Evolutionary conservation across 2,797 vertebrate genomes (phyloP).

Genomic region (Allobates femoralis): DNA sequence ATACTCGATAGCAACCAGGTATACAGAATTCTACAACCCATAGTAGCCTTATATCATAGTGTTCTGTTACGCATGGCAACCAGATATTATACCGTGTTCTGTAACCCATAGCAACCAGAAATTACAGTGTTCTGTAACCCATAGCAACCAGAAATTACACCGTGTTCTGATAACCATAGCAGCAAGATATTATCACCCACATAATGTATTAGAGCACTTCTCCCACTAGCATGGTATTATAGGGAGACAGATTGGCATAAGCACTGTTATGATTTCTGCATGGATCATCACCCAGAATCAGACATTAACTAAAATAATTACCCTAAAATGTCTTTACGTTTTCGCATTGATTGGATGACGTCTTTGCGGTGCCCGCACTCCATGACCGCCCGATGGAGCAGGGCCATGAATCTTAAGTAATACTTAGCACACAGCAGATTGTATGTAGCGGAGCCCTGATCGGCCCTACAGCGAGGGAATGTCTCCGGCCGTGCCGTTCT

Average conservation of each 20-base stretch:
- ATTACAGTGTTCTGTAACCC: not conserved
- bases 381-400: not conserved
- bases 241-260: too few species aligned
- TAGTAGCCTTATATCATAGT: not conserved
- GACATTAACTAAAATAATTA: too few species aligned
- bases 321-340: not conserved
- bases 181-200: not conserved
- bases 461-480: slow-evolving; percentile 24
- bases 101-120: not conserved
- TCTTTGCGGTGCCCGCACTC: not conserved
- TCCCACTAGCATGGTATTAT: too few species aligned
- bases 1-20: not conserved
- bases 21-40: not conserved
- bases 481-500: not conserved
- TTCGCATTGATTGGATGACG: not conserved
- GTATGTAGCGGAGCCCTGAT: slow-evolving; percentile 30
- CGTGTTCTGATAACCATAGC: not conserved
- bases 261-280: too few species aligned
- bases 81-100: not conserved
- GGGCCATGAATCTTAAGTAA: not conserved
- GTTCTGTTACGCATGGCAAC: not conserved
- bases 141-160: not conserved
- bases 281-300: too few species aligned
- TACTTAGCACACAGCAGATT: slow-evolving; percentile 36
- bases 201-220: too few species aligned